phyloP scores from a whole-genome alignment of 2,888 invertebrate species.

The Arctia plantaginis region DNA sequence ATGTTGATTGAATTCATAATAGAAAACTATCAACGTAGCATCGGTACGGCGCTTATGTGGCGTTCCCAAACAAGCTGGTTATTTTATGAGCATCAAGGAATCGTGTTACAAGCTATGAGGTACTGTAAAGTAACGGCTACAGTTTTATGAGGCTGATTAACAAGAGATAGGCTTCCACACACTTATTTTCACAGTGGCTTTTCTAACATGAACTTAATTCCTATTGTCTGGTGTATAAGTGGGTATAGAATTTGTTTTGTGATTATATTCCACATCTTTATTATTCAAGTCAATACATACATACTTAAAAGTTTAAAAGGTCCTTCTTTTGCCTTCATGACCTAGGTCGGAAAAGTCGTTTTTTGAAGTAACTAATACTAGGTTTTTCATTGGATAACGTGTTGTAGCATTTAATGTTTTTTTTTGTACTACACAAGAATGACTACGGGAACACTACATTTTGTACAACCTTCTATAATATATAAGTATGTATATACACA shows the following conservation, averaged over 20 bases:
- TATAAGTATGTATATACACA: too few relatives aligned
- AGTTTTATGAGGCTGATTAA: constrained; percentile 18
- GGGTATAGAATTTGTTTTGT: not conserved
- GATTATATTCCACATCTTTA: not conserved
- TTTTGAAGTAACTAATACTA: too few relatives aligned
- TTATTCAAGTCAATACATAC: not conserved
- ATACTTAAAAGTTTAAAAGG: too few relatives aligned
- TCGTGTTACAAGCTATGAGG: constrained; percentile 18
- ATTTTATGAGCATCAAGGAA: constrained; percentile 38
- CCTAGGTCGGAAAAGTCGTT: too few relatives aligned
- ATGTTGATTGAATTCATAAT: constrained; percentile 85
- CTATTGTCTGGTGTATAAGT: not conserved
- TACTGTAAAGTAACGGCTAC: constrained; percentile 18
- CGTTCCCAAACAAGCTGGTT: constrained; percentile 50
- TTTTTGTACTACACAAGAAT: not conserved
- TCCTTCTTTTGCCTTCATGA: too few relatives aligned
- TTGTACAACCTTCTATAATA: too few relatives aligned
- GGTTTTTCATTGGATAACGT: too few relatives aligned
- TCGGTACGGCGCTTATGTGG: constrained; percentile 51
- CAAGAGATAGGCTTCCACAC: not conserved
- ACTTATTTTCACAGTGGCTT: constrained; percentile 2
- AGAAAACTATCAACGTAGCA: constrained; percentile 80
- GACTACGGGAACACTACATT: too few relatives aligned
- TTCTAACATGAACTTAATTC: not conserved
- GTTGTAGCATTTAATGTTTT: too few relatives aligned